Evolutionary conservation across 2,113 vertebrate genomes (phyloP).

Genomic region (Octodon degus): DNA sequence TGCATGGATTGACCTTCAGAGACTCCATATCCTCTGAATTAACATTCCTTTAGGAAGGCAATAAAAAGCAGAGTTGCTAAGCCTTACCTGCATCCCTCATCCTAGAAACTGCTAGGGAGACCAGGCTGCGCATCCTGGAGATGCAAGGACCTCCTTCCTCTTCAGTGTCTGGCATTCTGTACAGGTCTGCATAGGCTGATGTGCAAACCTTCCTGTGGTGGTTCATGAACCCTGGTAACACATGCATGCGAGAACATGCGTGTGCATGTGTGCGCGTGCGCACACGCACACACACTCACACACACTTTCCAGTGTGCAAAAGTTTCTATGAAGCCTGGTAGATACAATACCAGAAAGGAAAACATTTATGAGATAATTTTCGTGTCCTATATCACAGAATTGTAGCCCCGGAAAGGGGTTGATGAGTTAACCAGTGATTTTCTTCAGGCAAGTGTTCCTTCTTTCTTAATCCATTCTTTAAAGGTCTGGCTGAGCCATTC

Average conservation of each 20-base stretch:
- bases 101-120: neutral
- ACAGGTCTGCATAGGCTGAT: neutral
- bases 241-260: neutral
- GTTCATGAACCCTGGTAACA: neutral
- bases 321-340: neutral
- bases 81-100: neutral
- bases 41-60: neutral
- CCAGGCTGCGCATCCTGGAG: accelerated
- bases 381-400: neutral
- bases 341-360: neutral
- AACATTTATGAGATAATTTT: neutral
- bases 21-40: neutral
- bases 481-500: neutral
- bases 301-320: neutral
- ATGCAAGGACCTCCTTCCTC: neutral
- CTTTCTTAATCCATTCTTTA: neutral
- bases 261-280: no score
- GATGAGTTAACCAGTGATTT: neutral
- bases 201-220: neutral
- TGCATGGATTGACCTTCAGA: neutral
- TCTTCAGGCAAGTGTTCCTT: neutral
- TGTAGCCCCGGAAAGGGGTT: neutral
- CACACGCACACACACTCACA: neutral
- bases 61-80: neutral
- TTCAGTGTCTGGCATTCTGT: neutral